A percentile compares a stretch with the other conserved stretches of the same genome.
Conservation (phyloP, 2,888 invertebrate species). For the Periphyllus acericola region DNA sequence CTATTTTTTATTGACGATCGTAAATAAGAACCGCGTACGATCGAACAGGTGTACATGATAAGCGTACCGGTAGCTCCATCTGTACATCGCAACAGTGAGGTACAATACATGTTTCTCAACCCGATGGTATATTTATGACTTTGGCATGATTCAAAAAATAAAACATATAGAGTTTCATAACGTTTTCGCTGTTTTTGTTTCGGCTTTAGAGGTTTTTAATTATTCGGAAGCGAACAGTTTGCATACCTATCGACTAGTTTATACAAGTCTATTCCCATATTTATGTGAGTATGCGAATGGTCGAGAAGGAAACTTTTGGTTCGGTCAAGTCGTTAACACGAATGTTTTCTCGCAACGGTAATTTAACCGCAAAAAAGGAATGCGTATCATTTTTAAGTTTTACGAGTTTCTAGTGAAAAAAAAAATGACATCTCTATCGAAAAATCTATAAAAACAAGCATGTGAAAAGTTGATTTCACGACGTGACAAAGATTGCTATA, state of each 20-base stretch:
- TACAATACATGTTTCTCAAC: conserved; percentile 19
- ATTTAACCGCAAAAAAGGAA: too few species aligned
- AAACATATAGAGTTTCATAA: neutral
- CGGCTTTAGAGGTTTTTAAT: neutral
- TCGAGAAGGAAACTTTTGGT: neutral
- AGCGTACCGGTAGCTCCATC: neutral
- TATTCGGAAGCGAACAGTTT: neutral
- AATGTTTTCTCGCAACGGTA: too few species aligned
- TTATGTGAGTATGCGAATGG: neutral
- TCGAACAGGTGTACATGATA: neutral
- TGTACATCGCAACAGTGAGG: neutral
- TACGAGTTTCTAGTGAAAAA: too few species aligned
- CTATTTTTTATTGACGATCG: neutral
- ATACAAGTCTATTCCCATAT: neutral
- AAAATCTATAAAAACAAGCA: too few species aligned
- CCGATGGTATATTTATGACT: neutral
- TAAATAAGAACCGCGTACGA: conserved; percentile 7
- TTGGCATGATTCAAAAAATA: conserved; percentile 14
- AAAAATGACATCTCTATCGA: too few species aligned
- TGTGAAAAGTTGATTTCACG: too few species aligned
- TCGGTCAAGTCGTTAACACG: neutral
- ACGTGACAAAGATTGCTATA: too few species aligned
- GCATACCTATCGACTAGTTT: neutral
- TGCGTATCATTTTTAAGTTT: too few species aligned
- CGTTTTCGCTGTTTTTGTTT: neutral